Evolutionary conservation across 2,113 vertebrate genomes (phyloP).

Genomic region (Ia io): DNA sequence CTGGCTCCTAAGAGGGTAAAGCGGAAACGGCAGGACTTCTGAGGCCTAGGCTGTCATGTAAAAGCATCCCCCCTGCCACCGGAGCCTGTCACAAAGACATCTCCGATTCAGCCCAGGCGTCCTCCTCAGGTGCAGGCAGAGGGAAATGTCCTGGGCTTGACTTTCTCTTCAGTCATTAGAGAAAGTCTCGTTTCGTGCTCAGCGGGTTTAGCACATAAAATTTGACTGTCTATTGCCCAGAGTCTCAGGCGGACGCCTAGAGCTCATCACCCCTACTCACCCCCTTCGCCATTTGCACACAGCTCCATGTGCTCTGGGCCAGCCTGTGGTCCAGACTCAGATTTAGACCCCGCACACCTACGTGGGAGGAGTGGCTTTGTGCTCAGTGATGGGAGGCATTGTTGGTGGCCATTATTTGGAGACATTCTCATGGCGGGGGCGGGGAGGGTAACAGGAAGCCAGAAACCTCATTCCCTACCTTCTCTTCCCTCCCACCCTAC

Average conservation of each 20-base stretch:
- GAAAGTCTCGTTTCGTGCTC: background rate
- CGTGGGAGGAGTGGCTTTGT: background rate
- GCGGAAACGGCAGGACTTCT: background rate
- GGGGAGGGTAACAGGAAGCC: background rate
- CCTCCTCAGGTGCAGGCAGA: background rate
- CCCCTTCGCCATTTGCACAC: background rate
- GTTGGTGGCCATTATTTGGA: background rate
- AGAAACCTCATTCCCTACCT: background rate
- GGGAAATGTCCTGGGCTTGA: background rate
- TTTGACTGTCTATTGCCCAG: background rate
- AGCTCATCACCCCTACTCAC: too few relatives aligned
- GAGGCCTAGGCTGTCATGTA: background rate
- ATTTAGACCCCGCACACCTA: background rate
- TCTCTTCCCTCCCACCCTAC: fast-evolving
- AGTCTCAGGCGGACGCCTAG: background rate
- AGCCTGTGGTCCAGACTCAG: background rate
- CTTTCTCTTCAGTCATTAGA: background rate
- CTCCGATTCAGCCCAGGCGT: background rate
- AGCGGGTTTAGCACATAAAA: background rate
- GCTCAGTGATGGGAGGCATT: background rate
- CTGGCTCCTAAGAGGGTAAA: background rate
- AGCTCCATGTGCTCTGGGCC: background rate
- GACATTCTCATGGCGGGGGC: background rate
- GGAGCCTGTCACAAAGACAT: background rate
- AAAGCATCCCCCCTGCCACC: background rate